Evolutionary conservation across 2,888 invertebrate species (phyloP).

Genomic region (Rotaria sp.): DNA sequence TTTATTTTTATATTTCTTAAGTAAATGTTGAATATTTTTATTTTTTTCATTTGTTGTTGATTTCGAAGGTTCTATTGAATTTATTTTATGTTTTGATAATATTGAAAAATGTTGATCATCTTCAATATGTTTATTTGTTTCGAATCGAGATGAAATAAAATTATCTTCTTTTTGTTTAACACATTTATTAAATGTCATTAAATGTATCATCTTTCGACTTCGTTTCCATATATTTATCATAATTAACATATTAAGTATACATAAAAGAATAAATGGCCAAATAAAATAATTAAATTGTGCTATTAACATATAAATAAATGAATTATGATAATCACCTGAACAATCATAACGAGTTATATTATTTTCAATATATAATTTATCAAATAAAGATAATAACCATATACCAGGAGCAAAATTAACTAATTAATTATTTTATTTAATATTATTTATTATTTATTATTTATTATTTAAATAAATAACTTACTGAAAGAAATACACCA

Average conservation of each 20-base stretch:
- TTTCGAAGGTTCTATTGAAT: neutral
- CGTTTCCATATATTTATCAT: slow-evolving; percentile 42
- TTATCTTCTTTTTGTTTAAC: neutral
- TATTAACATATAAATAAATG: slow-evolving; percentile 42
- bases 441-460: neutral
- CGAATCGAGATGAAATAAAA: neutral
- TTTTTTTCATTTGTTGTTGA: neutral
- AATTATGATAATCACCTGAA: slow-evolving; percentile 42
- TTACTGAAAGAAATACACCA: slow-evolving; percentile 6
- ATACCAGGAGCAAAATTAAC: slow-evolving; percentile 1
- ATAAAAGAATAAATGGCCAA: slow-evolving; percentile 43
- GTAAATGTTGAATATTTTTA: neutral
- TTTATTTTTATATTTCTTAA: neutral
- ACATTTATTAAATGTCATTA: neutral
- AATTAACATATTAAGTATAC: slow-evolving; percentile 43
- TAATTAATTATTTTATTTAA: too few relatives aligned
- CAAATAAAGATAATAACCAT: neutral
- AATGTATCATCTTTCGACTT: slow-evolving; percentile 29
- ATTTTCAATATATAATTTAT: neutral
- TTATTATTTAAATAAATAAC: neutral
- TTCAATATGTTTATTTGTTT: neutral
- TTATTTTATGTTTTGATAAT: neutral
- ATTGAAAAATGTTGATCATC: neutral
- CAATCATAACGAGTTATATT: slow-evolving; percentile 41
- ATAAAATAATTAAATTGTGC: slow-evolving; percentile 43